Conservation (phyloP, 2,888 invertebrate species). For the Folsomia manolachei region DNA sequence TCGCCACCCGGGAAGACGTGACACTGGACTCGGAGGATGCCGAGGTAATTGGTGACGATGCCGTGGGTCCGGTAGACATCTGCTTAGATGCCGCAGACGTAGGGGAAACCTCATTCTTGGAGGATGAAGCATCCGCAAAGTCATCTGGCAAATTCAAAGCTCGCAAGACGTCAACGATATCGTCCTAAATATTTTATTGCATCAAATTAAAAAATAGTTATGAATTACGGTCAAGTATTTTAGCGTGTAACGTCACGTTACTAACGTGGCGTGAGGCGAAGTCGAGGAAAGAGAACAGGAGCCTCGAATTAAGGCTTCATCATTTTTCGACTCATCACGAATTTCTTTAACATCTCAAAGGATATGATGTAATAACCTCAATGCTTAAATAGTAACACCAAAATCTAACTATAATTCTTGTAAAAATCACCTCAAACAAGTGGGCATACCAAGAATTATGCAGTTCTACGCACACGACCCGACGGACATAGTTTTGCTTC, state of each 20-base stretch:
- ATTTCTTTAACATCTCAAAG: neutral
- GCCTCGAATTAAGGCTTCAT: neutral
- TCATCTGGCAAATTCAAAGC: constrained; percentile 50
- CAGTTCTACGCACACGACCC: no score
- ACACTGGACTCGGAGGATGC: constrained; percentile 34
- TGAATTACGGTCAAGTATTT: neutral
- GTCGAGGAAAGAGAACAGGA: neutral
- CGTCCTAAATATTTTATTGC: constrained; percentile 42
- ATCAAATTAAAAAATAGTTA: no score
- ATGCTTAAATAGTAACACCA: neutral
- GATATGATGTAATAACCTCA: neutral
- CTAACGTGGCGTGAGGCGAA: neutral
- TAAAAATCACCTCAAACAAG: neutral
- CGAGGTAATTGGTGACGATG: constrained; percentile 39
- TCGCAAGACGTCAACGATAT: constrained; percentile 50
- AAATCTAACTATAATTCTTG: neutral
- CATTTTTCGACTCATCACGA: neutral
- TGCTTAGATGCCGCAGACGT: constrained; percentile 22
- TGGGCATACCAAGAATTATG: no score
- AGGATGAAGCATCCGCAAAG: constrained; percentile 45
- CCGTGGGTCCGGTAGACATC: constrained; percentile 35
- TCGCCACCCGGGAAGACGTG: constrained; percentile 48
- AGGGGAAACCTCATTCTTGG: constrained; percentile 4
- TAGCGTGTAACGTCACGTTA: no score
- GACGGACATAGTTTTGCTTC: neutral